phyloP scores from a whole-genome alignment of 2,888 invertebrate species.

The Stegophylla sp. region DNA sequence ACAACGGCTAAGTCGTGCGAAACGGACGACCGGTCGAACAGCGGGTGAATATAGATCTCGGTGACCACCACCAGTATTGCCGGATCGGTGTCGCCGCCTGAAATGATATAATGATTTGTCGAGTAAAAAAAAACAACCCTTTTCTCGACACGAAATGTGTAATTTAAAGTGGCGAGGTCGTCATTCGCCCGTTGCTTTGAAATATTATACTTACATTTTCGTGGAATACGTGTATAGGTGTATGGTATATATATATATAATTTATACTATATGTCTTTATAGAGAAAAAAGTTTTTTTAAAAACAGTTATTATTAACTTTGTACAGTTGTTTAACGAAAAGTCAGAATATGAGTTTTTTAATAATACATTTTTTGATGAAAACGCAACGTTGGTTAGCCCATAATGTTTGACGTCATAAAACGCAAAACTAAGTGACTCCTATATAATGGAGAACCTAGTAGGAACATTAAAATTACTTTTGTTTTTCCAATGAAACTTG shows the following conservation, averaged over 20 bases:
- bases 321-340: too few species aligned
- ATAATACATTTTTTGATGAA: not conserved
- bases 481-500: not conserved
- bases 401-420: not conserved
- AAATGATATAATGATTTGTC: slow-evolving; percentile 29
- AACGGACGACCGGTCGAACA: slow-evolving; percentile 63
- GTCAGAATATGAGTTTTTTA: not conserved
- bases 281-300: too few species aligned
- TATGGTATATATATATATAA: too few species aligned
- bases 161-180: too few species aligned
- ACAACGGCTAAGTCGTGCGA: slow-evolving; percentile 70
- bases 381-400: not conserved
- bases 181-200: too few species aligned
- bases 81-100: slow-evolving; percentile 68
- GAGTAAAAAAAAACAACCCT: too few species aligned
- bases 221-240: too few species aligned
- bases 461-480: not conserved
- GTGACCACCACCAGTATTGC: slow-evolving; percentile 65
- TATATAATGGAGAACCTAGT: too few species aligned
- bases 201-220: too few species aligned
- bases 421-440: not conserved
- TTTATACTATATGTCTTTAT: too few species aligned
- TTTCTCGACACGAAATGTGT: too few species aligned
- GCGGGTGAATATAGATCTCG: slow-evolving; percentile 66
- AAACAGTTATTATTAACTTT: too few species aligned